Evolutionary conservation across 2,113 vertebrate species (phyloP), one percentile per base, ranked within the genome.

Genomic region (Carassius auratus): DNA sequence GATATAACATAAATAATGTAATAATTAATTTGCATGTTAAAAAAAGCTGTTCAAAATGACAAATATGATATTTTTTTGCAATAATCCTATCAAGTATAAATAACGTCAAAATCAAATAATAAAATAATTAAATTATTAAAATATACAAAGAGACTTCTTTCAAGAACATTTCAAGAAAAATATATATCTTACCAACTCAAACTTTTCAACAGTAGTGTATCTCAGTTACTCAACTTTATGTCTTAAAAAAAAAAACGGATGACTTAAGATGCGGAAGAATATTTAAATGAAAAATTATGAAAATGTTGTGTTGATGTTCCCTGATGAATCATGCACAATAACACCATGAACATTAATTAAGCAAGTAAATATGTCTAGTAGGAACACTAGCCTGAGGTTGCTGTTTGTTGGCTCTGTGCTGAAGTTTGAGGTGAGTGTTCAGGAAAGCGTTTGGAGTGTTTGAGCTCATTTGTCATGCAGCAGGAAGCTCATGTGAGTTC

Each of bases 391-490:
- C 15, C 21, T 9, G 10, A 17, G 33, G 76, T 13, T n/a, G 6
- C 13, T 42, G 42, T 77, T 12, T 13, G 12, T 23, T 8, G 12
- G 13, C 55, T 36, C 36, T 8, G 52, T 36, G 19, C 21, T 61
- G 76, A 62, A 42, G 76, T 79, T 62, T 62, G 21, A 62, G 76
- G 76, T 79, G 14, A 42, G 36, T 42, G 76, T 62, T 61, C 76
- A 79, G 76, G 76, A 13, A 23, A 61, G 57, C 33, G 21, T 79
- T 26, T 62, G 12, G 36, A 33, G 30, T n/a, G 19, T 12, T 78
- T n/a, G 19, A 64, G 77, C 77, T 80, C 77, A 64, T 80, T 61
- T 80, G 77, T 80, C 77, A 80, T 80, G 59, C 57, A 62, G 57
- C n/a, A 42, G 77, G 57, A 80, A 64, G 77, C 77, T 80, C 36